A percentile compares a stretch with the other conserved stretches of the same genome.
Evolutionary conservation across 2,888 invertebrate species (phyloP).

Genomic region (Anthophora plumipes): DNA sequence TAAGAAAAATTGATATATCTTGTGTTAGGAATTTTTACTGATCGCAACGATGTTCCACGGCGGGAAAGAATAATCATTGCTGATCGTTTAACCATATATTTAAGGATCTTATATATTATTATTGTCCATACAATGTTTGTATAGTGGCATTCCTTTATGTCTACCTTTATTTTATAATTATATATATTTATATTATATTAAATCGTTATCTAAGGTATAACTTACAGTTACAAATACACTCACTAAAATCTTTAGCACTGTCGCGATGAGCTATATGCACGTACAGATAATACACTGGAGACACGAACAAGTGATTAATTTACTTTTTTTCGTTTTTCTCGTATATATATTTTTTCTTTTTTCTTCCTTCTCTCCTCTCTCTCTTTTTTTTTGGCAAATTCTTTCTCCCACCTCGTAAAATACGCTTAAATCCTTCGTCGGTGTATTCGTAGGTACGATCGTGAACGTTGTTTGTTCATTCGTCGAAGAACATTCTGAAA

Average conservation of each 20-base stretch:
- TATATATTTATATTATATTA: slow-evolving; percentile 73
- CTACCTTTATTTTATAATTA: slow-evolving; percentile 71
- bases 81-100: slow-evolving; percentile 76
- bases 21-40: neutral
- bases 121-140: slow-evolving; percentile 83
- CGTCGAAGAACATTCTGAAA: slow-evolving; percentile 1
- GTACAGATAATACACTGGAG: slow-evolving; percentile 72
- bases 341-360: slow-evolving; percentile 31
- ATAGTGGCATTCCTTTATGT: slow-evolving; percentile 76
- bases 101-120: slow-evolving; percentile 82
- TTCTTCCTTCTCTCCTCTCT: neutral
- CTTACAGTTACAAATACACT: slow-evolving; percentile 77
- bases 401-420: slow-evolving; percentile 19
- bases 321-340: slow-evolving; percentile 34
- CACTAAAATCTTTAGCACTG: slow-evolving; percentile 74
- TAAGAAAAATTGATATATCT: neutral
- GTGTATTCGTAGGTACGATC: slow-evolving; percentile 52
- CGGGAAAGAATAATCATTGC: slow-evolving; percentile 41
- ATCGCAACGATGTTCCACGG: neutral
- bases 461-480: slow-evolving; percentile 21
- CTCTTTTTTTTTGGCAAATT: slow-evolving; percentile 57
- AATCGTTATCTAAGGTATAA: slow-evolving; percentile 73
- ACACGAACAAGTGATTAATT: slow-evolving; percentile 65
- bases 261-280: slow-evolving; percentile 71
- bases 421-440: slow-evolving; percentile 39